Evolutionary conservation across 2,888 invertebrate genomes (phyloP).

Genomic region (Pristionchus mayeri): DNA sequence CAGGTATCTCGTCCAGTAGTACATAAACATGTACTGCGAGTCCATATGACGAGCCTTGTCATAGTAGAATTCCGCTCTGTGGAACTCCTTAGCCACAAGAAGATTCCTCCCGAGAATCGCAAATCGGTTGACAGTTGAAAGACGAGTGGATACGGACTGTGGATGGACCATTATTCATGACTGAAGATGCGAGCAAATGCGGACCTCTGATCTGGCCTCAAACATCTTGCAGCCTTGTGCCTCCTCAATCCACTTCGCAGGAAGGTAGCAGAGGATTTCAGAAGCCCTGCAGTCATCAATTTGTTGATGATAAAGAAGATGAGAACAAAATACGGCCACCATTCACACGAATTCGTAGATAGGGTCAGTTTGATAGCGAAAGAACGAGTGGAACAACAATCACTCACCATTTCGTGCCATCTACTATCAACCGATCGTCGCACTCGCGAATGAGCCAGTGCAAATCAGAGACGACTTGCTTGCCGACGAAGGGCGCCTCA

Average conservation of each 20-base stretch:
- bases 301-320: too few relatives aligned
- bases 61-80: conserved; percentile 52
- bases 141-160: conserved; percentile 41
- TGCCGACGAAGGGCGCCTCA: conserved; percentile 52
- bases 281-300: conserved; percentile 31
- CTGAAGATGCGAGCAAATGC: background rate
- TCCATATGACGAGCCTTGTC: conserved; percentile 57
- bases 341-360: too few relatives aligned
- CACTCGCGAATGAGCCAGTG: conserved; percentile 66
- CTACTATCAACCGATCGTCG: conserved; percentile 63
- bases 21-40: conserved; percentile 86
- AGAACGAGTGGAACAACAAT: background rate
- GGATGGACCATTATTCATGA: background rate
- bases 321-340: too few relatives aligned
- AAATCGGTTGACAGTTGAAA: conserved; percentile 29
- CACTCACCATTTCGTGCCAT: conserved; percentile 63
- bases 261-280: conserved; percentile 48
- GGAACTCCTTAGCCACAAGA: conserved; percentile 22
- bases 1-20: conserved; percentile 77
- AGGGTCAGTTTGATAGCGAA: too few relatives aligned
- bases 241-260: conserved; percentile 20
- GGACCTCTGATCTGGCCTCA: background rate
- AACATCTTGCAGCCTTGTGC: background rate
- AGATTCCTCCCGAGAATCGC: conserved; percentile 20
- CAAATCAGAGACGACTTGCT: conserved; percentile 61